Evolutionary conservation across 1,140 invertebrate species (phyloP), one percentile per base, ranked within the genome.

Genomic region (Gonioctena quinquepunctata): DNA sequence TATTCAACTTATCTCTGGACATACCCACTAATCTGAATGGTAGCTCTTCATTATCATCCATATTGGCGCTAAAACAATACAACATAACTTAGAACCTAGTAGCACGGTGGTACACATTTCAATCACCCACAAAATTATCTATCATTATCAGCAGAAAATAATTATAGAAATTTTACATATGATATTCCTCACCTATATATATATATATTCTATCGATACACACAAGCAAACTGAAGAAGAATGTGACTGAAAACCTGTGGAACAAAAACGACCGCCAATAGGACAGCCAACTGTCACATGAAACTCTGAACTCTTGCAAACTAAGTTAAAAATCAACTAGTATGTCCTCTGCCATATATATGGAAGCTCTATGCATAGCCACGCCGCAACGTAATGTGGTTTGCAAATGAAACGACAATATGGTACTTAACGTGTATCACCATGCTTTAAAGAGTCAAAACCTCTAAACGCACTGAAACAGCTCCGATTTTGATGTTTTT

Each of bases 21-120:
- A 60, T 22, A 26, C 57, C 57, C 26, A 60, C 57, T 60, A 60
- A 60, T 60, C 57, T 23, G 26, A 60, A 60, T 60, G 57, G 57
- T 18, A 60, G 25, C 18, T 60, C 21, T 60, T 60, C 57, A 54
- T 54, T 54, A 54, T 54, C 50, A 60, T 60, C 57, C 57, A 60
- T 60, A 22, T 27, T 27, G 57, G 26, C 21, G 57, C 57, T 60
- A 60, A 60, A 60, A 60, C 18, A 60, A 23, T 13, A 60, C n/a
- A n/a, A n/a, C n/a, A n/a, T n/a, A n/a, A n/a, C n/a, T n/a, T n/a
- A 27, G 7, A 60, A 60, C 57, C 57, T 60, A 60, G 18, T 22
- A 7, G 57, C 57, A 60, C 23, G 57, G 57, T 60, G 57, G 57
- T 60, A 60, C 57, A 23, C 21, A 60, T 60, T 13, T 60, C 11